phyloP scores from a whole-genome alignment of 2,888 invertebrate species.

The Agelastica alni region DNA sequence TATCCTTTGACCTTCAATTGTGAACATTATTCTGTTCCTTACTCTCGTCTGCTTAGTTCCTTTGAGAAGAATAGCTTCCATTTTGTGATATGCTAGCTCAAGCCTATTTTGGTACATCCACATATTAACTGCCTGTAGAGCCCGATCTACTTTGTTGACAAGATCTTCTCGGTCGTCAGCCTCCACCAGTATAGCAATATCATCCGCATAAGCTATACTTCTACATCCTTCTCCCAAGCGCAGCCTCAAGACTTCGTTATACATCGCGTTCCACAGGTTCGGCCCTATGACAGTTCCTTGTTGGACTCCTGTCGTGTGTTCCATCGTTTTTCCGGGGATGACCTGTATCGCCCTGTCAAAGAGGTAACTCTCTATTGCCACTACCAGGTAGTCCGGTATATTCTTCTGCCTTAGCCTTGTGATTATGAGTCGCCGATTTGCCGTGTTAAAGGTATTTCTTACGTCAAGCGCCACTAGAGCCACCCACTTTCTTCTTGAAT shows the following conservation, averaged over 20 bases:
- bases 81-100: no score
- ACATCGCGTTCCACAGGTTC: not conserved
- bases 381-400: not conserved
- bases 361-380: not conserved
- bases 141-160: not conserved
- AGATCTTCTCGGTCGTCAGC: not conserved
- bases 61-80: no score
- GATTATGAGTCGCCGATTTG: not conserved
- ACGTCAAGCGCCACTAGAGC: no score
- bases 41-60: no score
- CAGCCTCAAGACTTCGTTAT: no score
- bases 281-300: not conserved
- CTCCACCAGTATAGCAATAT: not conserved
- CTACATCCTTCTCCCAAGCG: no score
- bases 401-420: not conserved
- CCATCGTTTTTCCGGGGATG: no score
- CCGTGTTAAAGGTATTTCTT: no score
- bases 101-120: no score
- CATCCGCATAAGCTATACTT: no score
- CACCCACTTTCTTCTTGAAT: not conserved
- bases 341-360: not conserved
- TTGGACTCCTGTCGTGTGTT: no score
- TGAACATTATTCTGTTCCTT: no score
- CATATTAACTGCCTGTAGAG: not conserved
- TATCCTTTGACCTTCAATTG: not conserved